These are phyloP conservation scores for Microhierax caerulescens DNA, from an alignment of 2,797 vertebrate species.

Conservation along the genomic window DNA sequence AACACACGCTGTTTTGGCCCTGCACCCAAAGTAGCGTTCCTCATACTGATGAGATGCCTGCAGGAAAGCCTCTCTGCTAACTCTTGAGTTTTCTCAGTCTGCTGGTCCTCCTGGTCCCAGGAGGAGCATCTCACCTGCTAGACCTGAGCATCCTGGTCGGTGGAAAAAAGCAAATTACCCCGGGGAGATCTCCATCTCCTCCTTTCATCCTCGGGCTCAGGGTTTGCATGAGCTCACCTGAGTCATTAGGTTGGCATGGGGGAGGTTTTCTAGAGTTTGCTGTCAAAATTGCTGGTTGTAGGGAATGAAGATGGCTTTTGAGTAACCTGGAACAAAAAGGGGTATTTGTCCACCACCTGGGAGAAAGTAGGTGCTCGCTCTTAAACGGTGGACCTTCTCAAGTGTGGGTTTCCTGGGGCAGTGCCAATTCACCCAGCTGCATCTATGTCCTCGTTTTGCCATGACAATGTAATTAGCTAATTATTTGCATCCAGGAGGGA, in stretches of 20 bases:
- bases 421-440: neutral
- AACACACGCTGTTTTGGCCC: neutral
- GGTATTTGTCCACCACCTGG: neutral
- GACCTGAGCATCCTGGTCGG: neutral
- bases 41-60: neutral
- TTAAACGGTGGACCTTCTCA: neutral
- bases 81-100: neutral
- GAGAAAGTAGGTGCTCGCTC: neutral
- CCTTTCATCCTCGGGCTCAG: neutral
- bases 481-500: neutral
- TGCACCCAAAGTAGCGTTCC: neutral
- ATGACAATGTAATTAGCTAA: neutral
- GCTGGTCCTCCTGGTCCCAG: neutral
- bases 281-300: neutral
- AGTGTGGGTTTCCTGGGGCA: neutral
- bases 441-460: too few relatives aligned
- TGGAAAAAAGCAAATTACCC: neutral
- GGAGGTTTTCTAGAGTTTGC: neutral
- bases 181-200: neutral
- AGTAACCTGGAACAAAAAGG: neutral
- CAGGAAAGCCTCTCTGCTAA: neutral
- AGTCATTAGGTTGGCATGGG: neutral
- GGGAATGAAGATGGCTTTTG: neutral
- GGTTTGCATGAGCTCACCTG: neutral
- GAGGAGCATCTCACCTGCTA: neutral